These are phyloP conservation scores for Muntiacus muntjak DNA, from an alignment of 2,113 vertebrate genomes.

Conservation along the genomic window DNA sequence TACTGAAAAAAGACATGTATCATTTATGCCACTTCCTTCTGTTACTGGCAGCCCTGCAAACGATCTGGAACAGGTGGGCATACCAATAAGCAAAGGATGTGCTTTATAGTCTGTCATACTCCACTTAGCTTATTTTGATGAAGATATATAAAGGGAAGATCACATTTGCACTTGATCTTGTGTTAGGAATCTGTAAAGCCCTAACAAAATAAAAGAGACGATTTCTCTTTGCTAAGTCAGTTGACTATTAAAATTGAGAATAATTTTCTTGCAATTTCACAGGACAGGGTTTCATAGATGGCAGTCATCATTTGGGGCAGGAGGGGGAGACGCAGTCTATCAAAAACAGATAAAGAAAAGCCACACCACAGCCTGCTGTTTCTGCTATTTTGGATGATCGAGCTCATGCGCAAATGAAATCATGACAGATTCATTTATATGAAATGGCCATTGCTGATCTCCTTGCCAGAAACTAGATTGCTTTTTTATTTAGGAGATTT, in stretches of 20 bases:
- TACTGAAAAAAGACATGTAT: slow-evolving; percentile 52
- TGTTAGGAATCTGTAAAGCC: slow-evolving; percentile 43
- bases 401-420: slow-evolving; percentile 74
- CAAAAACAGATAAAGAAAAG: slow-evolving; percentile 69
- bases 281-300: slow-evolving; percentile 41
- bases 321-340: slow-evolving; percentile 62
- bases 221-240: slow-evolving; percentile 31
- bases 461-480: slow-evolving; percentile 74
- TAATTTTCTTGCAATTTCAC: slow-evolving; percentile 57
- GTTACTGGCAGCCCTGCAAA: slow-evolving; percentile 44
- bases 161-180: slow-evolving; percentile 33
- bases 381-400: slow-evolving; percentile 71
- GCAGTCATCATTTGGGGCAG: slow-evolving; percentile 43
- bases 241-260: slow-evolving; percentile 61
- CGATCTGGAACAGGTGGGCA: slow-evolving; percentile 62
- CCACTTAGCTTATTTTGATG: slow-evolving; percentile 44
- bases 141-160: slow-evolving; percentile 18
- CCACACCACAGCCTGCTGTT: slow-evolving; percentile 60
- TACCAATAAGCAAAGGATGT: slow-evolving; percentile 42
- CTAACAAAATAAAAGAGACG: slow-evolving; percentile 50
- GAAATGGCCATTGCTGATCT: slow-evolving; percentile 74
- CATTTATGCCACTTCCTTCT: slow-evolving; percentile 58
- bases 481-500: slow-evolving; percentile 77
- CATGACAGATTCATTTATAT: slow-evolving; percentile 72
- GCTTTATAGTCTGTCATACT: slow-evolving; percentile 1